phyloP scores from a whole-genome alignment of 2,113 vertebrate species.

The Coryphaenoides rupestris region DNA sequence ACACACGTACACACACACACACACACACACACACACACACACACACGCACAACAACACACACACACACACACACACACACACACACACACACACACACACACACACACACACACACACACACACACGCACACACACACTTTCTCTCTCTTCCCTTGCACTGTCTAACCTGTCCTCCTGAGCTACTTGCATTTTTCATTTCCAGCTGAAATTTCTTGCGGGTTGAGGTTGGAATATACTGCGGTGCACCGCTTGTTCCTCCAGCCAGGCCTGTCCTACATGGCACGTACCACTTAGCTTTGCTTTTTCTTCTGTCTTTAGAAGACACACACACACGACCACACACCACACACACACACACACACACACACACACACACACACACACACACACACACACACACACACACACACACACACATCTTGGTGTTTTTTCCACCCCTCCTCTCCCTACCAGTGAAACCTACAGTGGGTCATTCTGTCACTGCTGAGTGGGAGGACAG shows the following conservation, averaged over 20 bases:
- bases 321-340: too few species aligned
- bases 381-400: too few species aligned
- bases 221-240: neutral
- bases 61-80: neutral
- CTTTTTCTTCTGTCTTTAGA: too few species aligned
- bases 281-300: too few species aligned
- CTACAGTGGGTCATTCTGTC: neutral
- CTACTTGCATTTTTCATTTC: too few species aligned
- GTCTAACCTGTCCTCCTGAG: conserved; percentile 3
- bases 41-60: neutral
- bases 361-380: too few species aligned
- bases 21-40: neutral
- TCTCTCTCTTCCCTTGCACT: too few species aligned
- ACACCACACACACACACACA: too few species aligned
- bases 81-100: neutral
- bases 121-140: neutral
- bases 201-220: too few species aligned
- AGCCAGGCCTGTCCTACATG: too few species aligned
- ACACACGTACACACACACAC: neutral
- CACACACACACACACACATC: too few species aligned
- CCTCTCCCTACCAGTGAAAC: neutral
- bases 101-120: neutral
- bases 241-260: neutral
- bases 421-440: too few species aligned
- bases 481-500: neutral